A percentile compares a stretch with the other conserved stretches of the same genome.
Conservation (phyloP, 2,797 vertebrate genomes). For the Emys orbicularis region DNA sequence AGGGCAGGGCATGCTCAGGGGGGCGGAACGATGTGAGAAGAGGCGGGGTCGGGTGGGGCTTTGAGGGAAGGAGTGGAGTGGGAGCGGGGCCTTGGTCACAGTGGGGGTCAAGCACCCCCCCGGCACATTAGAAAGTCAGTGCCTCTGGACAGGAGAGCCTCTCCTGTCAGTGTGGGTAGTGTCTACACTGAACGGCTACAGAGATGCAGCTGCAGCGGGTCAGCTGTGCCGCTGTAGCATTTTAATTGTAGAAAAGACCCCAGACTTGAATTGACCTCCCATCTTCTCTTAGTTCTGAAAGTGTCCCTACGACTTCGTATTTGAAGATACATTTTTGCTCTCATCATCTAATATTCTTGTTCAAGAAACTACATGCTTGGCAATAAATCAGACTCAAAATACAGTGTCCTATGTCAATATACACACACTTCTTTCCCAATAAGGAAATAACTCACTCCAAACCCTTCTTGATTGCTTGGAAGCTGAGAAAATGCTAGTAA, state of each 20-base stretch:
- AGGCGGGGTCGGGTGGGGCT: too few relatives aligned
- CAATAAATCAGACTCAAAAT: neutral
- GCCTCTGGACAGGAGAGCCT: neutral
- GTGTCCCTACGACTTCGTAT: neutral
- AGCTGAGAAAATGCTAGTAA: neutral
- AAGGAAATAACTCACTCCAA: neutral
- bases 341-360: neutral
- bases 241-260: neutral
- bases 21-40: too few relatives aligned
- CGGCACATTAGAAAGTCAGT: too few relatives aligned
- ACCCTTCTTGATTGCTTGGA: constrained; percentile 13
- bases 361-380: neutral
- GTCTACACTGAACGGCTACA: neutral
- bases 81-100: too few relatives aligned
- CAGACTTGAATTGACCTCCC: constrained; percentile 45
- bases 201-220: neutral
- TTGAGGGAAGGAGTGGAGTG: too few relatives aligned
- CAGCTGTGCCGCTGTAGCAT: neutral
- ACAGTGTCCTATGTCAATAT: neutral
- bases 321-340: constrained; percentile 1
- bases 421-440: neutral
- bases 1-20: too few relatives aligned
- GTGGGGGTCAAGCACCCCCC: too few relatives aligned
- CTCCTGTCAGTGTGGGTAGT: neutral
- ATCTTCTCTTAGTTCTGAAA: constrained; percentile 31